Percentiles rank a stretch among this genome's conserved stretches.
Conservation (phyloP, 2,888 invertebrate species). For the Diarsia dahlii region DNA sequence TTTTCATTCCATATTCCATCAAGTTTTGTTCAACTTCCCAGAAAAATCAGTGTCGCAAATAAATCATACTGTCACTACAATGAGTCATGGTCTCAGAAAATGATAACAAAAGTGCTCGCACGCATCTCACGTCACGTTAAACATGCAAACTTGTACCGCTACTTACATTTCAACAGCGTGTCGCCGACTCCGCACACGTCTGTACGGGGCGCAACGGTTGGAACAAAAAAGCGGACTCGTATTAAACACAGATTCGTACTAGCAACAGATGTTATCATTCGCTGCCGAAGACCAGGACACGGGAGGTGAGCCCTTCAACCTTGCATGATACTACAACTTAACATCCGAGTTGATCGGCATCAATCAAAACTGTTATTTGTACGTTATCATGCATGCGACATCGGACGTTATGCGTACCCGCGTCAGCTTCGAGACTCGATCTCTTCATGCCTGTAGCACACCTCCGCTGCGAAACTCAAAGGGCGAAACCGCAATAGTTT, state of each 20-base stretch:
- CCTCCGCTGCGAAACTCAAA: too few relatives aligned
- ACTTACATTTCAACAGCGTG: slow-evolving; percentile 84
- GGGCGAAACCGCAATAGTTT: too few relatives aligned
- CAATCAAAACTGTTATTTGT: neutral
- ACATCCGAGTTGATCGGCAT: neutral
- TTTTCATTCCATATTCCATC: neutral
- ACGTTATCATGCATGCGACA: slow-evolving; percentile 18
- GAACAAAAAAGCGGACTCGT: slow-evolving; percentile 77
- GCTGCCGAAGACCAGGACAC: slow-evolving; percentile 69
- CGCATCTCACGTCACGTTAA: slow-evolving; percentile 64
- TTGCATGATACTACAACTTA: too few relatives aligned
- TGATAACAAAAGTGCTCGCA: slow-evolving; percentile 83
- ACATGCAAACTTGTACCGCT: slow-evolving; percentile 78
- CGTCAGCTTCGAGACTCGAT: neutral
- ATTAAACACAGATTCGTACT: slow-evolving; percentile 66
- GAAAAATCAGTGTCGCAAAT: slow-evolving; percentile 21
- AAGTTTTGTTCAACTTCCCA: neutral
- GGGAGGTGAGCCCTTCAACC: neutral
- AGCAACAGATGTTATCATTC: slow-evolving; percentile 82
- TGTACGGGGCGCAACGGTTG: slow-evolving; percentile 81
- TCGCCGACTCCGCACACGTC: slow-evolving; percentile 81
- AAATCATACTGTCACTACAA: slow-evolving; percentile 50
- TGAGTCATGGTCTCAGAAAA: slow-evolving; percentile 79
- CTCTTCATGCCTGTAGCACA: neutral
- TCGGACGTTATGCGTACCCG: slow-evolving; percentile 27